phyloP scores from a whole-genome alignment of 2,888 invertebrate genomes.

The Cheiracanthium punctorium region DNA sequence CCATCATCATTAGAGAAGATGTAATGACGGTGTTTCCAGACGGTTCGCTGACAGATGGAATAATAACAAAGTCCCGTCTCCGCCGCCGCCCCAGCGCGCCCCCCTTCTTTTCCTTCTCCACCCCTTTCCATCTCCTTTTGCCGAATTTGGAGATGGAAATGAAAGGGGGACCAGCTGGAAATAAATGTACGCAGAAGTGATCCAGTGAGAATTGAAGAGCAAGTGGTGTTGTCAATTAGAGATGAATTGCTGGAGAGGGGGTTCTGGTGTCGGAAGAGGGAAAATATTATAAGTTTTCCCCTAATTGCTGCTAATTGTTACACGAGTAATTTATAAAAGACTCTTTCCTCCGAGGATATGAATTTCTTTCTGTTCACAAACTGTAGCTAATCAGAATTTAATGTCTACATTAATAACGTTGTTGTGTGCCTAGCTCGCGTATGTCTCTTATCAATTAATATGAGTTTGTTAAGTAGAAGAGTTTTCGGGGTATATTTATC shows the following conservation, averaged over 20 bases:
- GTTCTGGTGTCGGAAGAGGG: not conserved
- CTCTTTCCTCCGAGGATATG: not conserved
- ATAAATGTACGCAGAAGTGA: conserved; percentile 3
- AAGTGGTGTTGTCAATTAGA: conserved; percentile 10
- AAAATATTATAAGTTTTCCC: not conserved
- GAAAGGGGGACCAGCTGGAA: conserved; percentile 63
- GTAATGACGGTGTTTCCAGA: conserved; percentile 69
- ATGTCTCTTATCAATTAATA: not conserved
- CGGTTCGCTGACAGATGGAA: conserved; percentile 68
- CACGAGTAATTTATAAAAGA: conserved; percentile 5
- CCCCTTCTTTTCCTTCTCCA: not conserved
- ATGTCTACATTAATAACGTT: not conserved
- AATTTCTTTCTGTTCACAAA: not conserved
- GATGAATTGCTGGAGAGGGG: not conserved
- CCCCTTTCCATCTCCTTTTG: conserved; percentile 20
- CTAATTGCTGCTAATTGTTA: conserved; percentile 13
- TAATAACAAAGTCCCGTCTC: conserved; percentile 69
- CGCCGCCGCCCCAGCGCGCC: conserved; percentile 21
- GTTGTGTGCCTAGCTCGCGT: not conserved
- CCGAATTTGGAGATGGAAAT: conserved; percentile 30
- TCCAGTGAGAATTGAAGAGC: not conserved
- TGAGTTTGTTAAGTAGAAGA: too few relatives aligned
- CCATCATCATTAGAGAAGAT: conserved; percentile 68
- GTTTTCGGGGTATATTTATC: too few relatives aligned
- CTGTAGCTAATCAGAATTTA: not conserved